Evolutionary conservation across 2,888 invertebrate species (phyloP).

Genomic region (Busseola fusca): DNA sequence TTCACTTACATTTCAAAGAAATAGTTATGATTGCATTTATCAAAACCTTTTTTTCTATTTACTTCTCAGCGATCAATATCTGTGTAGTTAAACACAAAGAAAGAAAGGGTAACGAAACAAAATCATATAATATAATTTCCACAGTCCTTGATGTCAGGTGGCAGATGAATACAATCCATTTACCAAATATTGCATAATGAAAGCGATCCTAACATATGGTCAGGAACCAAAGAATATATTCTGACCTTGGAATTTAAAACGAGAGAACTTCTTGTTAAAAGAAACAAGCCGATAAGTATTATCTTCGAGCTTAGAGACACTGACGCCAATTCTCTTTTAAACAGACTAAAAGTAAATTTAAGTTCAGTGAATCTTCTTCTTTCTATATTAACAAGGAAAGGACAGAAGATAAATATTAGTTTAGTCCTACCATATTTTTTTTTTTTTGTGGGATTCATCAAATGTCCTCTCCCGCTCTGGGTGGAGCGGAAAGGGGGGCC

Average conservation of each 20-base stretch:
- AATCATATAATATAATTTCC: constrained; percentile 36
- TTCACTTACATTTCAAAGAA: neutral
- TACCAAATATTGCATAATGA: constrained; percentile 37
- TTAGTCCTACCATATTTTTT: no score
- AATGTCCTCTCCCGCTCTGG: no score
- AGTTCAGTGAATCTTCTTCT: no score
- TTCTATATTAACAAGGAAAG: no score
- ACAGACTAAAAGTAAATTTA: no score
- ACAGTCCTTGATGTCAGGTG: constrained; percentile 52
- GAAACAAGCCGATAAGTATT: neutral
- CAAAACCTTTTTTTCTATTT: neutral
- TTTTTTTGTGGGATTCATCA: no score
- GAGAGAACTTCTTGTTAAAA: neutral
- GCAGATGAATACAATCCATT: constrained; percentile 46
- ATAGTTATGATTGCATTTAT: neutral
- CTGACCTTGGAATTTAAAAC: constrained; percentile 3
- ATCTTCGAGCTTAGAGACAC: neutral
- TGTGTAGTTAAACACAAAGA: neutral
- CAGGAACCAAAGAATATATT: constrained; percentile 14
- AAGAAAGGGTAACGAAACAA: constrained; percentile 13
- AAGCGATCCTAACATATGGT: constrained; percentile 44
- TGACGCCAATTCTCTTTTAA: no score
- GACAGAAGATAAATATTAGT: no score
- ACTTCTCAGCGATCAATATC: neutral
- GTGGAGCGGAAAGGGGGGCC: no score